Conservation (phyloP, 2,888 invertebrate species). For the Phengaris alcon region DNA sequence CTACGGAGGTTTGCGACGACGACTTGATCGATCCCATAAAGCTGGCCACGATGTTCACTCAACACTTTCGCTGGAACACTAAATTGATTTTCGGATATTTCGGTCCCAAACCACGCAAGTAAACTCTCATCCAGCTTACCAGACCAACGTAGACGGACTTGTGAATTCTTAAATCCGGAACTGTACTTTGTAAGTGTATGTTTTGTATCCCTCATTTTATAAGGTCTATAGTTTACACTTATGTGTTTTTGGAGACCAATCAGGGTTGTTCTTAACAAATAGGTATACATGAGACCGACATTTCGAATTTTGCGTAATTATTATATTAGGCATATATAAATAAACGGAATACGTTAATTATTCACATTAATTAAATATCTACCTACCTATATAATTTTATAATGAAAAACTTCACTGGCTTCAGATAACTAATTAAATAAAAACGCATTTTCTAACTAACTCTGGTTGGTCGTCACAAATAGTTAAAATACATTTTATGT, state of each 20-base stretch:
- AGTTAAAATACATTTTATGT: neutral
- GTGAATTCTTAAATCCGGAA: neutral
- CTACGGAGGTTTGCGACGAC: conserved; percentile 34
- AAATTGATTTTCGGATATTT: conserved; percentile 40
- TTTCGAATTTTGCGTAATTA: too few species aligned
- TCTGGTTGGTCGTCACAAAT: conserved; percentile 8
- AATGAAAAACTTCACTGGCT: neutral
- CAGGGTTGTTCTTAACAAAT: conserved; percentile 32
- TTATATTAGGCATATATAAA: too few species aligned
- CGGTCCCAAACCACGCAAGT: conserved; percentile 29
- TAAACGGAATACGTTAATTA: neutral
- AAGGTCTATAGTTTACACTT: neutral
- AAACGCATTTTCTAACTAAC: conserved; percentile 17
- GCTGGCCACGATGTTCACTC: conserved; percentile 48
- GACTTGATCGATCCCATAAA: conserved; percentile 46
- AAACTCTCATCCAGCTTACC: neutral
- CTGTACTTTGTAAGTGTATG: neutral
- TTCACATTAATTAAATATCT: neutral
- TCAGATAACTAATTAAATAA: neutral
- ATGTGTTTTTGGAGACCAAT: conserved; percentile 14
- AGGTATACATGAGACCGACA: too few species aligned
- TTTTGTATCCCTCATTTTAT: neutral
- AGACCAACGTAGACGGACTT: conserved; percentile 19
- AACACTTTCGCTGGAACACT: conserved; percentile 46
- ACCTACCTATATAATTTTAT: too few species aligned